Conservation (phyloP, 2,888 invertebrate genomes). For the Eupithecia abbreviata region DNA sequence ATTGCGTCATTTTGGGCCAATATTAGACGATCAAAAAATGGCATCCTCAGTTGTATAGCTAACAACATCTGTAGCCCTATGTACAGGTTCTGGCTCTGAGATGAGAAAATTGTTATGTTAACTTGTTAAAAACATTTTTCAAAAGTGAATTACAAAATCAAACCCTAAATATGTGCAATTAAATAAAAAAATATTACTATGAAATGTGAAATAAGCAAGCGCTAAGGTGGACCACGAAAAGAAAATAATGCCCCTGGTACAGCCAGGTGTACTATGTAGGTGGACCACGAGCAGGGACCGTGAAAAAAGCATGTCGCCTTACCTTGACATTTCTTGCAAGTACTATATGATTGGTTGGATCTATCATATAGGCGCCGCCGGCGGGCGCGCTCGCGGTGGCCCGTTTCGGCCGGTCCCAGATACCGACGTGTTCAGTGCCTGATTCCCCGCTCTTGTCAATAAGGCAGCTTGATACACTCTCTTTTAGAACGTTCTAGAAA, state of each 20-base stretch:
- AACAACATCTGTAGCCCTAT: too few relatives aligned
- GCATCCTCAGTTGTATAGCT: too few relatives aligned
- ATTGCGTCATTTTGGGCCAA: too few relatives aligned
- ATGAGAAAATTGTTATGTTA: too few relatives aligned
- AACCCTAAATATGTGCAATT: neutral
- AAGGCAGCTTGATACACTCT: constrained; percentile 75
- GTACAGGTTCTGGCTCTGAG: too few relatives aligned
- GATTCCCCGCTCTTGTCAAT: constrained; percentile 68
- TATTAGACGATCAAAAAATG: too few relatives aligned
- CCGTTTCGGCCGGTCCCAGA: constrained; percentile 85
- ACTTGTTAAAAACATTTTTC: neutral
- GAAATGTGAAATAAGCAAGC: neutral
- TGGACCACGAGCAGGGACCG: too few relatives aligned
- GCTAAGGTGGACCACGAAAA: too few relatives aligned
- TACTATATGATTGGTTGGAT: constrained; percentile 67
- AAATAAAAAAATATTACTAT: neutral
- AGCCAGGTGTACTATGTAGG: too few relatives aligned
- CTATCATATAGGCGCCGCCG: constrained; percentile 80
- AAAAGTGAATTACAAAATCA: neutral
- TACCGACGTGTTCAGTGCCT: constrained; percentile 78
- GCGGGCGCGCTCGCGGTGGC: constrained; percentile 69
- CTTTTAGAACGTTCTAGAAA: constrained; percentile 81
- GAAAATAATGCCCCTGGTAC: too few relatives aligned
- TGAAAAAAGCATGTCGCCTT: too few relatives aligned
- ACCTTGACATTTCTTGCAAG: constrained; percentile 70